phyloP scores from a whole-genome alignment of 2,888 invertebrate species.

The Druceiella hillmani region DNA sequence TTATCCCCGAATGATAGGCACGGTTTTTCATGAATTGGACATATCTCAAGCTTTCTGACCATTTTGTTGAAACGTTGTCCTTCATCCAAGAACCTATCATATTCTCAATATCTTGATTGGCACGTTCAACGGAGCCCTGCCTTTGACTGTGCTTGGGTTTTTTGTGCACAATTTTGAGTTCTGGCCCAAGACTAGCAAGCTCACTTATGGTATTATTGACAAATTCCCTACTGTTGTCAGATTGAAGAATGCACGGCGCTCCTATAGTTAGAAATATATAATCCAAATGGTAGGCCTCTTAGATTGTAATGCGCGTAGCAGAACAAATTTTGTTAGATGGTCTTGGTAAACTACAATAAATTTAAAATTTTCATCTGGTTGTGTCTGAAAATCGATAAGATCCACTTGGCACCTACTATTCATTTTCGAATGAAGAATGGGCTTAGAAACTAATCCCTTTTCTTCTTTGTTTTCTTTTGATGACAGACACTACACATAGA shows the following conservation, averaged over 20 bases:
- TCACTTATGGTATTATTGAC: constrained; percentile 22
- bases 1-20: constrained; percentile 28
- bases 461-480: too few species aligned
- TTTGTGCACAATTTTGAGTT: constrained; percentile 28
- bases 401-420: too few species aligned
- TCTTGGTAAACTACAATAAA: too few species aligned
- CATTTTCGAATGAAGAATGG: too few species aligned
- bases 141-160: constrained; percentile 28
- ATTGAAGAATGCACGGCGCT: constrained; percentile 26
- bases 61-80: constrained; percentile 27
- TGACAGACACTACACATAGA: too few species aligned
- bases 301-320: too few species aligned
- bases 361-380: too few species aligned
- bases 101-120: constrained; percentile 29
- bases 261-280: constrained; percentile 29
- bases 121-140: constrained; percentile 28
- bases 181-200: constrained; percentile 22
- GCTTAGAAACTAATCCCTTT: too few species aligned
- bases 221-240: constrained; percentile 26
- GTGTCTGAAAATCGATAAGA: too few species aligned
- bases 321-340: too few species aligned
- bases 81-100: constrained; percentile 29
- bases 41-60: constrained; percentile 30
- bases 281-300: too few species aligned
- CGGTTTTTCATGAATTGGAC: constrained; percentile 32